A percentile compares a stretch with the other conserved stretches of the same genome.
Conservation (phyloP, 2,113 vertebrate genomes). For the Tyrannus savana region DNA sequence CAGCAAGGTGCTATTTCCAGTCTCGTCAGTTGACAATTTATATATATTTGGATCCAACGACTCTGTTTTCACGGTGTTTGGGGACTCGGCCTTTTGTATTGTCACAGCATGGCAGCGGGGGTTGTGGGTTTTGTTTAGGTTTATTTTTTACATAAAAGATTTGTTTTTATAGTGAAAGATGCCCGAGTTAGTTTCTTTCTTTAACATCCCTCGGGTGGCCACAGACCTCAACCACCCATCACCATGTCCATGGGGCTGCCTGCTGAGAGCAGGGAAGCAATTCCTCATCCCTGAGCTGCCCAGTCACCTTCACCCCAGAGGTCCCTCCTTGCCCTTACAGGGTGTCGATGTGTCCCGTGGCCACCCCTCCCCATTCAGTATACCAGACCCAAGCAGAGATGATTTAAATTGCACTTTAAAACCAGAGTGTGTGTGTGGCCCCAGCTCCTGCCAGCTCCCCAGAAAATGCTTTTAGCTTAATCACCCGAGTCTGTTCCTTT, state of each 20-base stretch:
- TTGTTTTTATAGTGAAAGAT: constrained; percentile 59
- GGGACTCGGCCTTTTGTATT: constrained; percentile 54
- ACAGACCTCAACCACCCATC: neutral
- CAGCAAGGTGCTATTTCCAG: constrained; percentile 63
- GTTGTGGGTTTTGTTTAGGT: constrained; percentile 61
- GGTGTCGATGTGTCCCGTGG: neutral
- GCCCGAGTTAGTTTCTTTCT: neutral
- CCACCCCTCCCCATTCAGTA: neutral
- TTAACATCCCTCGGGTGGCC: neutral
- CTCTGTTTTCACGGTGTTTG: constrained; percentile 45
- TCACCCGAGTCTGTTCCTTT: neutral
- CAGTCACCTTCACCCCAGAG: accelerated
- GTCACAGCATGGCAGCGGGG: constrained; percentile 51
- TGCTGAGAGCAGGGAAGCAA: too few species aligned
- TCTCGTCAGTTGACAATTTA: neutral
- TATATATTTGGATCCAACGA: constrained; percentile 60
- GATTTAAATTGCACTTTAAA: neutral
- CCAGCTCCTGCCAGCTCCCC: neutral
- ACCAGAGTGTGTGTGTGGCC: accelerated
- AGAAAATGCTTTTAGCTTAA: constrained; percentile 34
- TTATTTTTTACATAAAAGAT: constrained; percentile 73
- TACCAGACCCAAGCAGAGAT: neutral
- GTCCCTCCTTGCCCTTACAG: accelerated
- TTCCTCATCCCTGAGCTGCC: neutral
- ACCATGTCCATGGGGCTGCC: neutral